Evolutionary conservation across 2,797 vertebrate species (phyloP), one percentile per base, ranked within the genome.

Genomic region (Sarcoramphus papa): DNA sequence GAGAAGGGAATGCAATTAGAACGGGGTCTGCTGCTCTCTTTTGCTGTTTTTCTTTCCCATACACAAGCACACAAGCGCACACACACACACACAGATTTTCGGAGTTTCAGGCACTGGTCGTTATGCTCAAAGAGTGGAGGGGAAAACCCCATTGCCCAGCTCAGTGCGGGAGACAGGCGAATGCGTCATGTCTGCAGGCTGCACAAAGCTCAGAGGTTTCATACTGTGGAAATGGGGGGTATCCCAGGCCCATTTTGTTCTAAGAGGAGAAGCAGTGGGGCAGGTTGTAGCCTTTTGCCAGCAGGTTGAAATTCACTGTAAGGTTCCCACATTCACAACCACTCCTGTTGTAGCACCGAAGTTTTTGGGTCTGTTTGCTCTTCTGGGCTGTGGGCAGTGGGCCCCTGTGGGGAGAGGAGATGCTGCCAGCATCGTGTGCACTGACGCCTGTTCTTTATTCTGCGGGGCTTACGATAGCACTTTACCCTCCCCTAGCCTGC

Each of bases 381-480:
- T 41, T 40, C 65, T 37, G 17, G 85, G 56, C 53, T 7, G 40
- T 37, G 81, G 65, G 65, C n/a, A 11, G 63, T 5, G 25, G 31
- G 45, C 40, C 24, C 28, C 2, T 4, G 4, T 19, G 64, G 33
- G 90, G 40, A 59, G 65, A 16, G 45, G 77, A 78, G 81, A 15
- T 7, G 31, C 67, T 73, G 84, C 85, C 80, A 37, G 80, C 78
- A 19, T 1, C 3, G 5, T 11, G 22, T 33, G 73, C 65, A 9
- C 89, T 31, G 56, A 45, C 35, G 74, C 65, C 78, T 37, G 45
- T 1, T 67, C n/a, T 45, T 23, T 1, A 5, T 12, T 47, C n/a
- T 4, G 2, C 1, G 2, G 3, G 70, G 31, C 18, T 74, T 23
- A n/a, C 0, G 0, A 2, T 16, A 68, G 75, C 82, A 12, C 69